Evolutionary conservation across 2,797 vertebrate species (phyloP).

Genomic region (Otolemur crassicaudatus): DNA sequence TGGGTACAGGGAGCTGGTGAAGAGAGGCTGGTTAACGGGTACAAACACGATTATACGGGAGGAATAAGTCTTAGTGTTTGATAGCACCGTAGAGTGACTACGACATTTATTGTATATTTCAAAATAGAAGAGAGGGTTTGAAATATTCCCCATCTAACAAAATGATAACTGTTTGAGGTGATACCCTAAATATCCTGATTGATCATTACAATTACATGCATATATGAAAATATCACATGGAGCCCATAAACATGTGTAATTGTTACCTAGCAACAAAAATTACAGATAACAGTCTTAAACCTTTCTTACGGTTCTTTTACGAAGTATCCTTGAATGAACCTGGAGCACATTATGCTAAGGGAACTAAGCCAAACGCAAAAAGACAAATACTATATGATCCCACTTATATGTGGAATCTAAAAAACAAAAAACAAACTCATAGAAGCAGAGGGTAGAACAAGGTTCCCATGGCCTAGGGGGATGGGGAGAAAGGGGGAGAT

Average conservation of each 20-base stretch:
- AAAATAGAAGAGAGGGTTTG: neutral
- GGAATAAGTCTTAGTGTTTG: neutral
- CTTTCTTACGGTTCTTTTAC: neutral
- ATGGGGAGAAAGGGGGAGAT: neutral
- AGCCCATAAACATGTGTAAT: neutral
- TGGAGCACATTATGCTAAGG: neutral
- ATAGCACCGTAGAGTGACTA: neutral
- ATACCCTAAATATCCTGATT: neutral
- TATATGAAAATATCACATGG: neutral
- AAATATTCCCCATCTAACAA: neutral
- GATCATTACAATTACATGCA: neutral
- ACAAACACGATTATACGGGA: neutral
- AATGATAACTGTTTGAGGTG: neutral
- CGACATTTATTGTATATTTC: neutral
- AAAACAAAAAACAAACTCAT: neutral
- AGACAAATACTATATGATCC: neutral
- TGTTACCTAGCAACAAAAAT: neutral
- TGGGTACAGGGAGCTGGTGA: neutral
- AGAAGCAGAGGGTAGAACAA: neutral
- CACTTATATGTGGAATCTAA: neutral
- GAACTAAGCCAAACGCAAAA: neutral
- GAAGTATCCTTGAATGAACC: neutral
- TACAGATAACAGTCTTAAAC: neutral
- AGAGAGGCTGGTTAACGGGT: neutral
- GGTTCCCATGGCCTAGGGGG: neutral